Base-by-base conservation (phyloP, 2,113 vertebrate species). In the Macheiramphus alcinus region DNA sequence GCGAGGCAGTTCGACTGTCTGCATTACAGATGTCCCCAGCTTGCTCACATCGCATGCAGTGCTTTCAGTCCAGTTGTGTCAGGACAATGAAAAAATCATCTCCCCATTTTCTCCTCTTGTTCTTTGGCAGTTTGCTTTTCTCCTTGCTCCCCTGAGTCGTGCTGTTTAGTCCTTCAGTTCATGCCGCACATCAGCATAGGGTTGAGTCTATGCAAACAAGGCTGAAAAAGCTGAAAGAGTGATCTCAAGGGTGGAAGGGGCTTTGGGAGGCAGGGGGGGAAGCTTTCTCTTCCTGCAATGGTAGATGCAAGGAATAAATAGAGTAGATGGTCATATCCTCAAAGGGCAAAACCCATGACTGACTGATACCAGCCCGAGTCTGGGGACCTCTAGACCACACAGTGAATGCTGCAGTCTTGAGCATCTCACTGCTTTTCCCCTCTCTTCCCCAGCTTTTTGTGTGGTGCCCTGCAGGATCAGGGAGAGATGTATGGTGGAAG, bases 41-140 rank as follows among this genome's bases (percentile, higher is more conserved):
- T 45, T 9, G 0, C 58, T 22, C 38, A 1, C 34, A 17, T 4
- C 4, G 0, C 62, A 9, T 11, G 1, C 20, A 3, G 22, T 16
- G 27, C 27, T 59, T 43, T 48, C 58, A 10, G 58, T n/a, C 48
- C 55, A 11, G 6, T 10, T 15, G 22, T n/a, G 66, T 19, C 4
- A 4, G 47, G 52, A 47, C 0, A 11, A 20, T 27, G 66, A 61
- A 47, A 47, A 61, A 94, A 75, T 40, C 75, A 62, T 11, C 83
- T 75, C 16, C 59, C 2, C 2, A 0, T 32, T 65, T 72, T 76
- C 48, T 48, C 31, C n/a, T 17, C 48, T 14, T 2, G 1, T 27
- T 76, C 43, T 83, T 25, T 13, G 59, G 72, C 56, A 13, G 26
- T 79, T 63, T 70, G 34, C 7, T n/a, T 86, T 58, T 21, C 27